Conservation (phyloP, 1,140 invertebrate species). For the Leptopilina boulardi region DNA sequence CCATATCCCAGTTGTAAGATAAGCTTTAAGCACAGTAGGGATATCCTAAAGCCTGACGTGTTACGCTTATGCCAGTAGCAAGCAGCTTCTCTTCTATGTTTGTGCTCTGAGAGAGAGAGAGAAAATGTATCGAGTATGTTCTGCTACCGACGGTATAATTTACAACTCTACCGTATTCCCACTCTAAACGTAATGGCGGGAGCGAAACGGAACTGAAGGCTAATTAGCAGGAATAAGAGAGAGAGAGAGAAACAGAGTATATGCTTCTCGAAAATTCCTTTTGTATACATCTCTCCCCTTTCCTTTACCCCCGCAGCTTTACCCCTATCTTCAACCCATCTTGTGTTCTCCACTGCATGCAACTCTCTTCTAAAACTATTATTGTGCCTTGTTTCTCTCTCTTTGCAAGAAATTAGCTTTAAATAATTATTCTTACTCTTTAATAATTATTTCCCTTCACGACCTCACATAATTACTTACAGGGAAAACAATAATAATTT, state of each 20-base stretch:
- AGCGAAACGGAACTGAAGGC: slow-evolving; percentile 7
- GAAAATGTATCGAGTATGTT: slow-evolving; percentile 45
- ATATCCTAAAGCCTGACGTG: background rate
- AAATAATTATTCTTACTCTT: background rate
- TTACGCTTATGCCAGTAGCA: slow-evolving; percentile 13
- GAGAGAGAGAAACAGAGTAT: background rate
- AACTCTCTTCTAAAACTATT: background rate
- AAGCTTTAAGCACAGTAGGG: slow-evolving; percentile 4
- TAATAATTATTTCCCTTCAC: background rate
- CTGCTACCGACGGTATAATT: slow-evolving; percentile 29
- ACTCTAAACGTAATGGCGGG: background rate
- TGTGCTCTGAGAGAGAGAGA: slow-evolving; percentile 33
- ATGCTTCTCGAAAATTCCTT: slow-evolving; percentile 15
- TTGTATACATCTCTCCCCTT: background rate
- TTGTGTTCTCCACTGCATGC: background rate
- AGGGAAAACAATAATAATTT: too few relatives aligned
- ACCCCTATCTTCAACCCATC: background rate
- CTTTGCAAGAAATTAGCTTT: background rate
- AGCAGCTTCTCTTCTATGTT: slow-evolving; percentile 3
- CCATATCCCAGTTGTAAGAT: slow-evolving; percentile 12
- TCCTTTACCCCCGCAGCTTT: too few relatives aligned
- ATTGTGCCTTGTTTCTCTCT: background rate
- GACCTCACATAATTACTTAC: background rate
- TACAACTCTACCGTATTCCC: slow-evolving; percentile 14
- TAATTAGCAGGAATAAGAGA: background rate